Evolutionary conservation across 1,140 invertebrate genomes (phyloP), one percentile per base, ranked within the genome.

Genomic region (Solen grandis): DNA sequence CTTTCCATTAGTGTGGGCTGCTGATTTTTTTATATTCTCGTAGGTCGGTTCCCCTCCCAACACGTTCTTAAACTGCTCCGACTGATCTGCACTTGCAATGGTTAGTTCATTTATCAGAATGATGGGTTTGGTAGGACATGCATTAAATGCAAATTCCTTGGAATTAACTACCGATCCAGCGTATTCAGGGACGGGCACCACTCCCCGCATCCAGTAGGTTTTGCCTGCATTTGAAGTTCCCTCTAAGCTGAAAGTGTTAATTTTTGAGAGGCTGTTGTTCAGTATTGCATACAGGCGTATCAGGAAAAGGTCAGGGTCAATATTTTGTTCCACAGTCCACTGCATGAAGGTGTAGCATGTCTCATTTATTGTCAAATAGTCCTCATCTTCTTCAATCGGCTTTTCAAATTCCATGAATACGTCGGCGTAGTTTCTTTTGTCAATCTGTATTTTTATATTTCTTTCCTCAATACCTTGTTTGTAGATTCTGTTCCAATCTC

Each of bases 31-130:
- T 14, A 72, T 38, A 59, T 57, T 72, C 2, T 57, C 50, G 5
- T 4, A 13, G 1, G 35, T 35, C 1, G n/a, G 22, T 29, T 72
- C 69, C 1, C 33, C 69, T 8, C 27, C 69, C 1, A 72, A 36
- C 22, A 72, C 69, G 13, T 57, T 19, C 41, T 72, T 72, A 31
- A 29, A 57, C 19, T 8, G 41, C 5, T 69, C 46, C 25, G 2
- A 2, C 14, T 27, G 10, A 27, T 5, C 22, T 54, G 27, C 4
- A 5, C 38, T 54, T 16, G 46, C 19, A 25, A 57, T 57, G 27
- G 69, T 72, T 3, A 55, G 69, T 72, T 72, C 69, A 29, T 55
- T 57, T 55, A 72, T 27, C 25, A 72, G 19, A 16, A 72, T 72
- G 27, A 72, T 27, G 2, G 50, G 52, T 25, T 33, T 57, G 8